Conservation (phyloP, 2,113 vertebrate genomes). For the Antennarius striatus region DNA sequence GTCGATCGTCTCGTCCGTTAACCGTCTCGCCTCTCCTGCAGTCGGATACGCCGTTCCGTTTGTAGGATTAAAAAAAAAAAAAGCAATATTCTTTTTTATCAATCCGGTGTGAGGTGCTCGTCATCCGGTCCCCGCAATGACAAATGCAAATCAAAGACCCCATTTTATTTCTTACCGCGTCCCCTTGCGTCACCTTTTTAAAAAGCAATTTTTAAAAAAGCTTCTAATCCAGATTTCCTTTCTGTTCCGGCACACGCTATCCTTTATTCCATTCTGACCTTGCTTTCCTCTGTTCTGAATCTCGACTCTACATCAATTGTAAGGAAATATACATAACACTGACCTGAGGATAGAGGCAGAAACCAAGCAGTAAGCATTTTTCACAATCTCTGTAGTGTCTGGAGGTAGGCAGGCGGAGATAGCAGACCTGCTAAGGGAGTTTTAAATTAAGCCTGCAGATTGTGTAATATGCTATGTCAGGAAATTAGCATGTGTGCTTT, state of each 20-base stretch:
- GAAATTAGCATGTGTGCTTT: constrained; percentile 73
- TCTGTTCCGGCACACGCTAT: not conserved
- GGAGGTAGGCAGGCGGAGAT: constrained; percentile 54
- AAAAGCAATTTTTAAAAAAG: constrained; percentile 16
- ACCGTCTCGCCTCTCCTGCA: too few species aligned
- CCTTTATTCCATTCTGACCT: constrained; percentile 10
- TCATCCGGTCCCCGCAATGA: not conserved
- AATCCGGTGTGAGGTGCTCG: not conserved
- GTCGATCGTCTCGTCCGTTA: too few species aligned
- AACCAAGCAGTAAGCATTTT: constrained; percentile 59
- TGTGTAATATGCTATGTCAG: constrained; percentile 67
- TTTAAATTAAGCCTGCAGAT: constrained; percentile 72
- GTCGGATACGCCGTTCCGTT: not conserved
- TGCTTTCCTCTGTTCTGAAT: constrained; percentile 18
- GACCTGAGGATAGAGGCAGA: constrained; percentile 48
- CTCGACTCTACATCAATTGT: constrained; percentile 38
- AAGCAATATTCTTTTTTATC: not conserved
- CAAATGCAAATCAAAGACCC: constrained; percentile 24
- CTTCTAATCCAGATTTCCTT: constrained; percentile 15
- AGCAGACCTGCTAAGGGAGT: constrained; percentile 62
- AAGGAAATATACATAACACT: constrained; percentile 33
- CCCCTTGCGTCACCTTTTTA: not conserved
- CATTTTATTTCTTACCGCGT: not conserved
- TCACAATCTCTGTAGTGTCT: constrained; percentile 61
- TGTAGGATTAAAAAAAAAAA: not conserved